Conservation (phyloP, 2,888 invertebrate species). For the Spilosoma lubricipeda region DNA sequence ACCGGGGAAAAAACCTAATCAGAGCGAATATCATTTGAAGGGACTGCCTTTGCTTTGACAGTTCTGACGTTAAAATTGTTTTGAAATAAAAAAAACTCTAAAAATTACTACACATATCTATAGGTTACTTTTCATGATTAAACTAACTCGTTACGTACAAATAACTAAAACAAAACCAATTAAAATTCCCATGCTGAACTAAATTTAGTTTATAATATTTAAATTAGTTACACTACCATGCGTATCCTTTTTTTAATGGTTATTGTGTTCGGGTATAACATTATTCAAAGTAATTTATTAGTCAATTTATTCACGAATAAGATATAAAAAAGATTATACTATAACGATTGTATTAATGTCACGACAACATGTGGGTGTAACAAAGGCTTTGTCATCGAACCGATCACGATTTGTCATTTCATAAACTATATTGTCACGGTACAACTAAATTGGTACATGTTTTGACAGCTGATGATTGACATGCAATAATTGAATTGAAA, state of each 20-base stretch:
- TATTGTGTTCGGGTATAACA: constrained; percentile 9
- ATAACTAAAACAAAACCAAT: not conserved
- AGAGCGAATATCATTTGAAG: not conserved
- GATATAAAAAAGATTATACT: constrained; percentile 27
- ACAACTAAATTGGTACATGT: constrained; percentile 18
- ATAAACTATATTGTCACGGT: constrained; percentile 37
- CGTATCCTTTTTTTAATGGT: not conserved
- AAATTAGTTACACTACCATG: not conserved
- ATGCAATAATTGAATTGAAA: constrained; percentile 22
- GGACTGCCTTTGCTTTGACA: not conserved
- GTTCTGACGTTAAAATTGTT: not conserved
- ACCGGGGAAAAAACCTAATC: constrained; percentile 1
- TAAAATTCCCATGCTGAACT: not conserved
- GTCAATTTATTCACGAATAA: constrained; percentile 31
- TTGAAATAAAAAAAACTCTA: not conserved
- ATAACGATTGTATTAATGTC: constrained; percentile 32
- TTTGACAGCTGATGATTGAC: constrained; percentile 46
- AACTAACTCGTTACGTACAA: not conserved
- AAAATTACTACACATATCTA: too few relatives aligned
- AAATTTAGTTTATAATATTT: not conserved
- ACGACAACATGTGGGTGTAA: constrained; percentile 39
- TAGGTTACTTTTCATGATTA: too few relatives aligned
- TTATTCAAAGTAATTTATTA: constrained; percentile 11
- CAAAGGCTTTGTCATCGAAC: constrained; percentile 39
- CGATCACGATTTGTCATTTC: constrained; percentile 51